Evolutionary conservation across 2,797 vertebrate species (phyloP).

Genomic region (Sarcophilus harrisii): DNA sequence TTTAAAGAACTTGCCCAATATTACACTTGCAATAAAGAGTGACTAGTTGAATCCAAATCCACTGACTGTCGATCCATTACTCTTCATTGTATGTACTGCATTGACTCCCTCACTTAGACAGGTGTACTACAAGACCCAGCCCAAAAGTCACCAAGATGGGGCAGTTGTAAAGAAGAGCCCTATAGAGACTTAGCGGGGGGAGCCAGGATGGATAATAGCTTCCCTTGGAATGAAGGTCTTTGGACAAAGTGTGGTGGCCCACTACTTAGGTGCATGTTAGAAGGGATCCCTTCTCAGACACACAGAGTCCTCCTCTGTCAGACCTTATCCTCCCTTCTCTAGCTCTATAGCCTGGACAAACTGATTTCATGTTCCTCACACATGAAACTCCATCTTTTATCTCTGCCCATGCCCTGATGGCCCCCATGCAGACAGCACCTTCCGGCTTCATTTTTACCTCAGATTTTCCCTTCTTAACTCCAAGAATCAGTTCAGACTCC

Average conservation of each 20-base stretch:
- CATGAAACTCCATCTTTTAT: neutral
- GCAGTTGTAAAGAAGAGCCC: no score
- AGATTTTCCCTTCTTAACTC: neutral
- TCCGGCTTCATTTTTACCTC: neutral
- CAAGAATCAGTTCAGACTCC: neutral
- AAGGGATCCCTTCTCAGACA: neutral
- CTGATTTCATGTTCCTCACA: neutral
- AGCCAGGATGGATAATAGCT: no score
- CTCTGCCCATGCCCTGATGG: neutral
- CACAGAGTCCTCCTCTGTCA: neutral
- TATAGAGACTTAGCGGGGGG: no score
- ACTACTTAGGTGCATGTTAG: neutral
- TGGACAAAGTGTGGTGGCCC: no score
- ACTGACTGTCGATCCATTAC: no score
- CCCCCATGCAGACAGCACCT: neutral
- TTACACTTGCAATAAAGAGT: no score
- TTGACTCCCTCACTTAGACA: no score
- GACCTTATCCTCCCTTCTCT: neutral
- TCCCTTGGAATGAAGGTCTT: no score
- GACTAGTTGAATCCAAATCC: no score
- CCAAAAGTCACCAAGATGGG: no score
- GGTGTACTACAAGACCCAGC: no score
- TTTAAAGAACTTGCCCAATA: neutral
- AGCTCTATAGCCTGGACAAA: neutral
- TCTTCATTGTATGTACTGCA: no score